phyloP scores from a whole-genome alignment of 1,140 invertebrate species.

The Dinoponera quadriceps region DNA sequence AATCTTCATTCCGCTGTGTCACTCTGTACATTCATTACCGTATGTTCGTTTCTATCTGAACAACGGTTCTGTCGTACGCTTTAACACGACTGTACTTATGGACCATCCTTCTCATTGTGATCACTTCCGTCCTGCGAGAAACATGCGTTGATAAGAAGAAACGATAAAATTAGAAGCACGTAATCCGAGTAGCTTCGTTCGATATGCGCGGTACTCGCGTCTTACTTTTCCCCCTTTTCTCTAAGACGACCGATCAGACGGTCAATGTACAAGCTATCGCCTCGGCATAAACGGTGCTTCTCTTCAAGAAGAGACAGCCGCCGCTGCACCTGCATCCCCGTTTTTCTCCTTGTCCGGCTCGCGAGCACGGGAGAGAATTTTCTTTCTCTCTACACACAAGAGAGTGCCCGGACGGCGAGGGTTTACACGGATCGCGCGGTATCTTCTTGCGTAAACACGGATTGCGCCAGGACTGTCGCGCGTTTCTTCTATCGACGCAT shows the following conservation, averaged over 20 bases:
- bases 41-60: background rate
- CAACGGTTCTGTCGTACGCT: too few species aligned
- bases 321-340: background rate
- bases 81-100: too few species aligned
- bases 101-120: too few species aligned
- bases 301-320: background rate
- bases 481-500: conserved; percentile 48
- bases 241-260: background rate
- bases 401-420: background rate
- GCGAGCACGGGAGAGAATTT: conserved; percentile 21
- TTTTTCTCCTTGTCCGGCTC: conserved; percentile 1
- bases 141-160: background rate
- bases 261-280: background rate
- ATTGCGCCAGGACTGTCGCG: conserved; percentile 58
- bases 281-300: background rate
- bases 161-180: background rate
- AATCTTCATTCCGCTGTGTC: background rate
- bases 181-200: background rate
- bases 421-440: conserved; percentile 48
- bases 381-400: conserved; percentile 22
- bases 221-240: background rate
- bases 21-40: too few species aligned
- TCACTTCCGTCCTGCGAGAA: too few species aligned
- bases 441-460: conserved; percentile 67
- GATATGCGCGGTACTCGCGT: background rate